Evolutionary conservation across 2,797 vertebrate species (phyloP), one percentile per base, ranked within the genome.

Genomic region (Podargus strigoides): DNA sequence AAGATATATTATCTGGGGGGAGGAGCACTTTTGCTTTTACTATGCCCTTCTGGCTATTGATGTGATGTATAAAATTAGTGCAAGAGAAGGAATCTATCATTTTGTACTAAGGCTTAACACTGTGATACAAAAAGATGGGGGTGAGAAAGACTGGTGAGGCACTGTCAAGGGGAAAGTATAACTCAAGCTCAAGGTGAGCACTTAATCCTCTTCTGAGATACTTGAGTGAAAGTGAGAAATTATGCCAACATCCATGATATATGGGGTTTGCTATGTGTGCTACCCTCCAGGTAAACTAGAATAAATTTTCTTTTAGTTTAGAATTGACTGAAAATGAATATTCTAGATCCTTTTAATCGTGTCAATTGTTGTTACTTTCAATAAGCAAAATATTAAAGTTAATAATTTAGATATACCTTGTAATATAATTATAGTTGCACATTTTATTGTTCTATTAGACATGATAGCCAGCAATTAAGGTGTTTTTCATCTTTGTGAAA

Each of bases 391-490:
- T 67, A 79, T 69, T 85, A 60, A 80, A 89, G 74, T 93, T 90
- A 95, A 73, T 86, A 91, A 73, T 88, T 93, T 93, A 96, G 94
- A 52, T 90, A 49, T 89, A 94, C 53, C 94, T 64, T 97, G 90
- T 96, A 95, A 77, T 95, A 84, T 97, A 96, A 95, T 91, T 93
- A 81, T 85, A 96, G 94, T 66, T 96, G 94, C 94, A 94, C 83
- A 95, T 95, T 97, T 97, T 95, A n/a, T 95, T 89, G 70, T 97
- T 96, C 95, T 86, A 93, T 90, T 95, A 93, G 87, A 91, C 87
- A 90, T 96, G 94, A 96, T 95, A 98, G 98, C 98, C 98, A 98
- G 98, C 98, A 98, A 97, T 98, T 98, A 98, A 98, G 98, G 98
- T 97, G 97, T 98, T 97, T 98, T 97, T 96, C 97, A 97, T 97